phyloP scores from a whole-genome alignment of 2,797 vertebrate species.

The Myotis vivesi region DNA sequence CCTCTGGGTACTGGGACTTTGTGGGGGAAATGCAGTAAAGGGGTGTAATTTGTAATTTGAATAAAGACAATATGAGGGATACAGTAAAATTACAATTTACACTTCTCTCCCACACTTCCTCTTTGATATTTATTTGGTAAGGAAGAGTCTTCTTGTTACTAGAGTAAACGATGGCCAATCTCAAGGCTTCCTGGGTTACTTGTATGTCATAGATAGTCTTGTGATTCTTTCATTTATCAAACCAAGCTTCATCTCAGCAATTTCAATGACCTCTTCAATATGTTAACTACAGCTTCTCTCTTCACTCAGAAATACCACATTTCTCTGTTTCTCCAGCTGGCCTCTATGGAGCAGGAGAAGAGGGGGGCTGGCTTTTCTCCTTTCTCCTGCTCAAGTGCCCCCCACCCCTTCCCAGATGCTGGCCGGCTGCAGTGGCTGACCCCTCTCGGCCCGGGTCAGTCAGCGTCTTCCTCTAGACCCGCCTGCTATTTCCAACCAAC shows the following conservation, averaged over 20 bases:
- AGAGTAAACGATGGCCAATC: background rate
- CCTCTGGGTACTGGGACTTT: background rate
- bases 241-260: background rate
- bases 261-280: background rate
- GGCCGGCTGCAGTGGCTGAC: too few species aligned
- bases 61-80: background rate
- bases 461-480: too few species aligned
- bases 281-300: background rate
- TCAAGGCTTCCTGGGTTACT: background rate
- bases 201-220: background rate
- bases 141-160: background rate
- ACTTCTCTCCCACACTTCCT: background rate
- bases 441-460: too few species aligned
- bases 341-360: fast-evolving
- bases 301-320: background rate
- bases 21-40: background rate
- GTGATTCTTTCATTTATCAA: background rate
- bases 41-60: background rate
- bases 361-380: background rate
- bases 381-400: background rate
- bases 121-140: background rate
- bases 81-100: background rate
- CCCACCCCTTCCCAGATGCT: too few species aligned
- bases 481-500: too few species aligned
- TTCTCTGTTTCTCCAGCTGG: background rate